phyloP scores from a whole-genome alignment of 2,888 invertebrate species.

The Gibbula magus region DNA sequence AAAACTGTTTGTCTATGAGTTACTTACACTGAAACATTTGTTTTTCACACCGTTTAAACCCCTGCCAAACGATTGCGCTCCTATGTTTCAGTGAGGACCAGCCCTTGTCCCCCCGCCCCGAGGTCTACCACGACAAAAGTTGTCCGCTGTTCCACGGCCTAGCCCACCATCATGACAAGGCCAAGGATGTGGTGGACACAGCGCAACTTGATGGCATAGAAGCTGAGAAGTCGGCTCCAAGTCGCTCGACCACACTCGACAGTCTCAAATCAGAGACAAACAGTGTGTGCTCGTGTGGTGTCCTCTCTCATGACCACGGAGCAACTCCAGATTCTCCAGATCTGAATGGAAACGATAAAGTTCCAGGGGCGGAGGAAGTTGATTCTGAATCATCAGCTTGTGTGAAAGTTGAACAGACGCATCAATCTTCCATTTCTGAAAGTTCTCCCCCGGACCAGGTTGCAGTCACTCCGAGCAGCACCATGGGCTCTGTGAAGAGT shows the following conservation, averaged over 20 bases:
- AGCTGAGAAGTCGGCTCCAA: background rate
- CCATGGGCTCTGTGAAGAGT: slow-evolving; percentile 6
- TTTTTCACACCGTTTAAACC: too few species aligned
- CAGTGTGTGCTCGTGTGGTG: slow-evolving; percentile 56
- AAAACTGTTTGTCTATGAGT: too few species aligned
- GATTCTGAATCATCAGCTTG: background rate
- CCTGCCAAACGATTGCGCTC: background rate
- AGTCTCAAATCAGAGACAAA: slow-evolving; percentile 39
- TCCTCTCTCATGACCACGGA: slow-evolving; percentile 14
- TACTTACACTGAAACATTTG: too few species aligned
- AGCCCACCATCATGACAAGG: slow-evolving; percentile 20
- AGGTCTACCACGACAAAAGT: slow-evolving; percentile 65
- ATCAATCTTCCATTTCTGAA: background rate
- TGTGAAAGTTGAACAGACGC: background rate
- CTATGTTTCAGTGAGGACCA: slow-evolving; percentile 48
- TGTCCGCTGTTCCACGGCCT: slow-evolving; percentile 45
- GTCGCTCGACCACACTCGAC: slow-evolving; percentile 36
- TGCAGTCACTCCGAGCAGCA: slow-evolving; percentile 17
- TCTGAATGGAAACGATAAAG: slow-evolving; percentile 8
- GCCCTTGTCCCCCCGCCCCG: slow-evolving; percentile 53
- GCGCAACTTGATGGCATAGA: slow-evolving; percentile 5
- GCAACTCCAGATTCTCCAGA: background rate
- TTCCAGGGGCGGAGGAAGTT: background rate
- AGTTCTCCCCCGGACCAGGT: background rate
- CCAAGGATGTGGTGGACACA: slow-evolving; percentile 32